Evolutionary conservation across 2,888 invertebrate genomes (phyloP).

Genomic region (Rhagonycha lutea): DNA sequence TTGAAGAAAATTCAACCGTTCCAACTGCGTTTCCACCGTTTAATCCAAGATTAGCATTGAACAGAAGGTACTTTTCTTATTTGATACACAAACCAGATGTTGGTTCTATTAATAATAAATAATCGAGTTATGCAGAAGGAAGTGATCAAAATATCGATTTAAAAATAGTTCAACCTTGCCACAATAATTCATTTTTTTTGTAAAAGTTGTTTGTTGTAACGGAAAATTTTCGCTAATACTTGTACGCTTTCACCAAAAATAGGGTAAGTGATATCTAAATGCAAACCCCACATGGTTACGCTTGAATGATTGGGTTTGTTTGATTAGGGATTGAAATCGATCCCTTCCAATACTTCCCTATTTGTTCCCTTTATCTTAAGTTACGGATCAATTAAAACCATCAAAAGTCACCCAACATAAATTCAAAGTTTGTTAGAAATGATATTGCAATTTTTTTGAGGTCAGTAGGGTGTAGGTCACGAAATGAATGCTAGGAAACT

Average conservation of each 20-base stretch:
- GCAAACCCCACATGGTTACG: slow-evolving; percentile 14
- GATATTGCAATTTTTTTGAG: not conserved
- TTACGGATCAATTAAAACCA: not conserved
- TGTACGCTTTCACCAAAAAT: not conserved
- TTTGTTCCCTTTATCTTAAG: not conserved
- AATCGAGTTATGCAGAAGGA: not conserved
- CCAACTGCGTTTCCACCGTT: slow-evolving; percentile 38
- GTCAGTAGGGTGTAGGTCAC: slow-evolving; percentile 13
- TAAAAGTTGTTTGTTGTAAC: not conserved
- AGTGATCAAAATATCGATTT: not conserved
- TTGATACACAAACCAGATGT: not conserved
- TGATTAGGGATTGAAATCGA: slow-evolving; percentile 12
- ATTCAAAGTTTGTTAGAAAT: not conserved
- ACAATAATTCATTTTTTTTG: not conserved
- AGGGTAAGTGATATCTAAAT: slow-evolving; percentile 21
- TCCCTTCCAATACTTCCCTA: slow-evolving; percentile 3
- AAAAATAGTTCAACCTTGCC: not conserved
- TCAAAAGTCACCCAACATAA: not conserved
- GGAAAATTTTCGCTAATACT: not conserved
- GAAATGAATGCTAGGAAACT: slow-evolving; percentile 6
- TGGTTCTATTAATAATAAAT: slow-evolving; percentile 4
- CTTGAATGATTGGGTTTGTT: slow-evolving; percentile 1
- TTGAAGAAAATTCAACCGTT: slow-evolving; percentile 34
- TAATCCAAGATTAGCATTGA: slow-evolving; percentile 47
- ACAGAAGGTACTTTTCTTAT: slow-evolving; percentile 43